Percentiles rank a stretch among this genome's conserved stretches.
Conservation (phyloP, 2,888 invertebrate species). For the Drosophila histrio region DNA sequence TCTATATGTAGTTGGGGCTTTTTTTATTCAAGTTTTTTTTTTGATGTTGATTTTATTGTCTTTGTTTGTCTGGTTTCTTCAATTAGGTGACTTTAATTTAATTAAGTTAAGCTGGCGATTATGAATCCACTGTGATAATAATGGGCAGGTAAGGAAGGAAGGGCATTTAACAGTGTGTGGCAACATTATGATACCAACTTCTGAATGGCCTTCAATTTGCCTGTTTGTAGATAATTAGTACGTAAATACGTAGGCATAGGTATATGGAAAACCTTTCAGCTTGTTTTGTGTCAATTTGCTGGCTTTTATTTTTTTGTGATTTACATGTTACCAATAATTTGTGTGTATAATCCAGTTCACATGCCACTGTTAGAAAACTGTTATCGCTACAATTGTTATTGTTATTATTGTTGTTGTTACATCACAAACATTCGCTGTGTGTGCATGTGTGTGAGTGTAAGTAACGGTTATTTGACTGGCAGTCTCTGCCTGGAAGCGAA, state of each 20-base stretch:
- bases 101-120: conserved; percentile 61
- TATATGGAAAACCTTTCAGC: conserved; percentile 11
- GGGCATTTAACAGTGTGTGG: background rate
- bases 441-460: background rate
- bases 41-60: too few relatives aligned
- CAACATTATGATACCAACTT: conserved; percentile 18
- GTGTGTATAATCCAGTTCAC: conserved; percentile 47
- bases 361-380: conserved; percentile 40
- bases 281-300: conserved; percentile 24
- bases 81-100: conserved; percentile 57
- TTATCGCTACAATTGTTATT: background rate
- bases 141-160: conserved; percentile 32
- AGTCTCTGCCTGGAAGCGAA: conserved; percentile 3
- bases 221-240: conserved; percentile 61
- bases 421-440: conserved; percentile 10
- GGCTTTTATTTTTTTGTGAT: conserved; percentile 18
- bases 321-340: conserved; percentile 35
- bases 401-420: conserved; percentile 34
- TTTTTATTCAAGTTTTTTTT: background rate
- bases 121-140: conserved; percentile 48
- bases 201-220: conserved; percentile 33
- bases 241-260: conserved; percentile 2
- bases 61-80: conserved; percentile 33
- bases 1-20: conserved; percentile 1
- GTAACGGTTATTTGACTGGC: conserved; percentile 8